Base-by-base conservation (phyloP, 1,140 invertebrate species). In the Platyscapa corneri region DNA sequence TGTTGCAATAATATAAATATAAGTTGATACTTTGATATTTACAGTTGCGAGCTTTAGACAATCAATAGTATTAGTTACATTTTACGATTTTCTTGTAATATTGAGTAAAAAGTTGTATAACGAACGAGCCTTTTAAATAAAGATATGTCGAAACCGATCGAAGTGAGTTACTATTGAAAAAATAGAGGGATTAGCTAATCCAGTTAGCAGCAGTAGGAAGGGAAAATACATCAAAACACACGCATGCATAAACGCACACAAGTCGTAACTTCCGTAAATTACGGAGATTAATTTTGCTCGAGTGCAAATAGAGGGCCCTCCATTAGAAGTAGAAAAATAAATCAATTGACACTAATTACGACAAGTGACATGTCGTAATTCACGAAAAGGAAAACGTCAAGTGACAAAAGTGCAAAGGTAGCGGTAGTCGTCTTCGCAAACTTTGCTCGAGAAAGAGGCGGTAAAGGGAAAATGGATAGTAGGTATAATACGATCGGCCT, bases 61-160 rank as follows among this genome's bases (percentile, higher is more conserved):
- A 60, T 39, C 56, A 79, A 60, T 39, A 7, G 34, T 56, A 60
- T 32, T 46, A 12, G 30, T 65, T 83, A 70, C 60, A 75, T 75
- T 53, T 78, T 16, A 49, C 5, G 14, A 56, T 37, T 81, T 70
- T 82, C 74, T 49, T 53, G 46, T 77, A 76, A 72, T 32, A 80
- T 75, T 77, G 30, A 56, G 80, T 10, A 2, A 14, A 83, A 83
- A 86, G 75, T 78, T 81, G 64, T 78, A 46, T 78, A 83, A 85
- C 18, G n/a, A 39, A 83, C 42, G 14, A 34, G 16, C 3, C 30
- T 23, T 60, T 27, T 23, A 27, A 60, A 60, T 27, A 60, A 60
- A 60, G 56, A 60, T 60, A 60, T 27, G 56, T 60, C 23, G 56
- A 60, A 60, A 60, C 14, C 27, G 23, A 60, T 60, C 1, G 10